phyloP scores from a whole-genome alignment of 2,797 vertebrate species.

The Nyctibius grandis region DNA sequence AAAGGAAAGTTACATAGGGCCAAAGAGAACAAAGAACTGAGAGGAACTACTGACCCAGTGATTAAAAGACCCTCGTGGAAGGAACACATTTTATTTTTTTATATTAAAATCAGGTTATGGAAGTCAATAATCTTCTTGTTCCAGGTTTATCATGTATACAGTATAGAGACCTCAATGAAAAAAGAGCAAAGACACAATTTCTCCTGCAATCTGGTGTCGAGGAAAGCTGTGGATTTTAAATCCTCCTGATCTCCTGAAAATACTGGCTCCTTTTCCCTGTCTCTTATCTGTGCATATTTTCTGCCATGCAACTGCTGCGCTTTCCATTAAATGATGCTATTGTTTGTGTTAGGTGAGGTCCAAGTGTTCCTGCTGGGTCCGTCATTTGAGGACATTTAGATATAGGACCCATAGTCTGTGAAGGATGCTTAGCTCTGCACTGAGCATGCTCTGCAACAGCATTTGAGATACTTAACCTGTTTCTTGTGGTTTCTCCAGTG shows the following conservation, averaged over 20 bases:
- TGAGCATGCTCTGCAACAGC: background rate
- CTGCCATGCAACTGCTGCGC: background rate
- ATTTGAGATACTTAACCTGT: background rate
- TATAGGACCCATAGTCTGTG: fast-evolving
- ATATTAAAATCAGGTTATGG: background rate
- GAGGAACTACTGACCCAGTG: background rate
- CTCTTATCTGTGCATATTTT: background rate
- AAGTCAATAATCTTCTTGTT: background rate
- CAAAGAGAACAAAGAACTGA: background rate
- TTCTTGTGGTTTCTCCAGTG: background rate
- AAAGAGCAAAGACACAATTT: background rate
- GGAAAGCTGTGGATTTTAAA: background rate
- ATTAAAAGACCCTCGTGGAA: background rate
- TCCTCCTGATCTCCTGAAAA: background rate
- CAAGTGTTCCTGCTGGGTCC: background rate
- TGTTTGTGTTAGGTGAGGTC: background rate
- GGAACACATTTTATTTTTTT: background rate
- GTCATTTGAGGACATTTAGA: background rate
- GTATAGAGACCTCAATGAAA: background rate
- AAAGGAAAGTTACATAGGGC: fast-evolving
- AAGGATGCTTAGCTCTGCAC: background rate
- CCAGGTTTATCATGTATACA: too few relatives aligned
- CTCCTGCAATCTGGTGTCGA: background rate
- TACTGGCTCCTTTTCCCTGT: background rate
- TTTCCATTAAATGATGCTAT: background rate